Evolutionary conservation across 2,797 vertebrate genomes (phyloP), one percentile per base, ranked within the genome.

Genomic region (Acanthis flammea): DNA sequence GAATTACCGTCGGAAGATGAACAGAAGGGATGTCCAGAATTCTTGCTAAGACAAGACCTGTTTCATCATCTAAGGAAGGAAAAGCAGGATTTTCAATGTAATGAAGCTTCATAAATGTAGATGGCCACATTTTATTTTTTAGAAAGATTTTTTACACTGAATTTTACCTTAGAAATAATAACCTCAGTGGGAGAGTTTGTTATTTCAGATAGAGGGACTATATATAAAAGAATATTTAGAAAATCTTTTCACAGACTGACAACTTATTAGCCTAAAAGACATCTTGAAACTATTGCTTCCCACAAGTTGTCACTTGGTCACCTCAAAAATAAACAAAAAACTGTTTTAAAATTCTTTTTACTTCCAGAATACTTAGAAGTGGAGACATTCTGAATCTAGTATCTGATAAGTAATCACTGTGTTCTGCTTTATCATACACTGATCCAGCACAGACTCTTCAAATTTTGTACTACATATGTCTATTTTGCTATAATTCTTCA

Each of bases 11-110:
- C 0, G 97, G 96, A 75, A 66, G 82, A 53, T 97, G 93, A 54
- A 97, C 88, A 42, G 98, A 98, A 50, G 98, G 97, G 51, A 98
- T 91, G 42, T 92, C 87, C 96, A 98, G 62, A 95, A 98, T 97
- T 62, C 86, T 66, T 89, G 89, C 94, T 85, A 98, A 91, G 24
- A 82, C 11, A 37, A 88, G 88, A 84, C 85, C 87, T 50, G 33
- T 86, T 85, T 88, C 78, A 58, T 96, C 91, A 96, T 66, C 87
- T 96, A 88, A 65, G 27, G 45, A 93, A 80, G 13, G 12, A 83
- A 92, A 90, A 90, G 5, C 19, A 67, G 2, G 53, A 83, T 45
- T 66, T 86, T 79, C 19, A 88, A 74, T 82, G 25, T n/a, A 86
- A 75, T 44, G 31, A 78, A 45, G 9, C 74, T 71, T 86, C 24